Evolutionary conservation across 2,888 invertebrate species (phyloP), one percentile per base, ranked within the genome.

Genomic region (Heteromurus nitidus): DNA sequence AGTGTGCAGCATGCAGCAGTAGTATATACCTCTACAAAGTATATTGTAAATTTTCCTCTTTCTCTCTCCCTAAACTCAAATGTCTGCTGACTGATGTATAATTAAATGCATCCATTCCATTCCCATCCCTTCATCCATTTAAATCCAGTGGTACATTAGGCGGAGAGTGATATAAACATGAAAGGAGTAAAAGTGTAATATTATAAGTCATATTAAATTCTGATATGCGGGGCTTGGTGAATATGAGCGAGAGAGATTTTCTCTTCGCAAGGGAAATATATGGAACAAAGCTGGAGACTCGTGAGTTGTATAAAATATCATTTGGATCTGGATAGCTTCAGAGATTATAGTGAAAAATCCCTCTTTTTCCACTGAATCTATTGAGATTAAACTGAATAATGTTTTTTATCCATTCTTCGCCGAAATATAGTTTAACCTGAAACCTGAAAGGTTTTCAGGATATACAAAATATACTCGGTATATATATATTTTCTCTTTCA

Each of bases 101-200:
- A 85, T 85, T 85, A 85, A 85, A 85, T 85, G 81, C 83, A 82
- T 85, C 82, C 84, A 83, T 82, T 76, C 77, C 80, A 64, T 82
- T 82, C 68, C 22, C 55, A n/a, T n/a, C n/a, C 72, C 82, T 75
- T 82, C 75, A 80, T 83, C 83, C 80, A 76, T 76, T 79, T 75
- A 74, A 80, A 82, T 82, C 80, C 64, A 80, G 67, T 62, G 36
- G 20, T 70, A 53, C 69, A 36, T 55, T 16, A 62, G 65, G 72
- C 62, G 30, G 55, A 18, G 24, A 47, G 64, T 64, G 79, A 79
- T 69, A 53, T 70, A 53, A 53, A 53, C 30, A 69, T 55, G 53
- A 53, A 68, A 53, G n/a, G 28, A 76, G 3, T 50, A 65, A 64
- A 79, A 42, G 65, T 42, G 28, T 62, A 69, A 28, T 68, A 44